Conservation (phyloP, 2,113 vertebrate genomes). For the Vombatus ursinus region DNA sequence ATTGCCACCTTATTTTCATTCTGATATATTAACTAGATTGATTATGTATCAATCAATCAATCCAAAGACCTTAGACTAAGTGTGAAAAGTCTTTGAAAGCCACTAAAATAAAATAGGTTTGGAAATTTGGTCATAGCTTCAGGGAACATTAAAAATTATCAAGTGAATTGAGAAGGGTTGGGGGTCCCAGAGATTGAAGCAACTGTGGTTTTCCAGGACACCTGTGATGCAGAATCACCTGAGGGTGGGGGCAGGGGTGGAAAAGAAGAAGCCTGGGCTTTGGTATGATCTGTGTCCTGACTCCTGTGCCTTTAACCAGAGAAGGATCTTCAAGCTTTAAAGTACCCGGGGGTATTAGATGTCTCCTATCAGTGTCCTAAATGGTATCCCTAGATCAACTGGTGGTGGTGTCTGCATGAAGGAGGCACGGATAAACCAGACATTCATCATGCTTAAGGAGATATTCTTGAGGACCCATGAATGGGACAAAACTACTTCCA, state of each 20-base stretch:
- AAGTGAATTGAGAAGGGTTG: not conserved
- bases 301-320: not conserved
- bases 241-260: not conserved
- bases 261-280: not conserved
- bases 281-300: not conserved
- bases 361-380: not conserved
- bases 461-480: not conserved
- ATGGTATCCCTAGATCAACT: not conserved
- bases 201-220: not conserved
- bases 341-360: too few species aligned
- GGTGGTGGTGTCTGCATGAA: not conserved
- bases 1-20: not conserved
- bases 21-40: not conserved
- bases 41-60: not conserved
- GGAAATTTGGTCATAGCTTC: not conserved
- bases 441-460: not conserved
- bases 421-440: not conserved
- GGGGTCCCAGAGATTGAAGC: not conserved
- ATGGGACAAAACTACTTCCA: too few species aligned
- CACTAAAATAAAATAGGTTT: not conserved
- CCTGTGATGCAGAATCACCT: not conserved
- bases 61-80: not conserved
- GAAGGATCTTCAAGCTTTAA: not conserved
- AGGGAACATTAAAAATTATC: not conserved
- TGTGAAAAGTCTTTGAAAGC: not conserved